Evolutionary conservation across 2,797 vertebrate genomes (phyloP), one percentile per base, ranked within the genome.

Genomic region (Morelia viridis): DNA sequence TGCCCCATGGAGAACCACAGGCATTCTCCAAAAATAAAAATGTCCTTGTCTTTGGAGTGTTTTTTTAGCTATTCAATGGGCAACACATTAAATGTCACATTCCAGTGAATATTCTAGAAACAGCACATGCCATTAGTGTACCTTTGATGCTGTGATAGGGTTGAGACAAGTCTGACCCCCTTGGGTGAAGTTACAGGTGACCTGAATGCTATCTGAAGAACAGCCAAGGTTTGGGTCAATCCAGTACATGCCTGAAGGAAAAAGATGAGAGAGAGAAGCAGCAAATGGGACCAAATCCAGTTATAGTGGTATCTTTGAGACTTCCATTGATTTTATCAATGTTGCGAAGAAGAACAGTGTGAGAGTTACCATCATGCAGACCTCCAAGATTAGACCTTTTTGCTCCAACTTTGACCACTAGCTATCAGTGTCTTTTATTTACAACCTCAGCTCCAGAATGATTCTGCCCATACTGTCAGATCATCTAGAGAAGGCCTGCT

Each of bases 171-270:
- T 99, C 97, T 99, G 99, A 92, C 99, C 99, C 57, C 98, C 99
- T 0, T 96, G 98, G 7, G 98, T 99, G 96, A 99, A 99, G 97
- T 99, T 99, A 92, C 99, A 99, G 60, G 94, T 98, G 96, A 99
- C 99, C 95, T 99, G 98, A 0, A 99, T 98, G 89, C 98, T 98
- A 97, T 99, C 99, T 0, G 98, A 98, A 0, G 98, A 97, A 87
- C 99, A 99, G 96, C 99, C 99, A 0, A 99, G 98, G 90, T 99
- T 99, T 3, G 99, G 99, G 96, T 99, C 99, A 31, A 99, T 98
- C 99, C 99, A 99, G 97, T 99, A 99, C 94, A 97, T 98, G 93
- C 99, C 99, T 99, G 94, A 41, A 88, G 88, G 86, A 87, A 91
- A 0, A 4, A 65, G 15, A 35, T 6, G 31, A 31, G 84, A 9